phyloP scores from a whole-genome alignment of 2,113 vertebrate genomes.

The Esox niger region DNA sequence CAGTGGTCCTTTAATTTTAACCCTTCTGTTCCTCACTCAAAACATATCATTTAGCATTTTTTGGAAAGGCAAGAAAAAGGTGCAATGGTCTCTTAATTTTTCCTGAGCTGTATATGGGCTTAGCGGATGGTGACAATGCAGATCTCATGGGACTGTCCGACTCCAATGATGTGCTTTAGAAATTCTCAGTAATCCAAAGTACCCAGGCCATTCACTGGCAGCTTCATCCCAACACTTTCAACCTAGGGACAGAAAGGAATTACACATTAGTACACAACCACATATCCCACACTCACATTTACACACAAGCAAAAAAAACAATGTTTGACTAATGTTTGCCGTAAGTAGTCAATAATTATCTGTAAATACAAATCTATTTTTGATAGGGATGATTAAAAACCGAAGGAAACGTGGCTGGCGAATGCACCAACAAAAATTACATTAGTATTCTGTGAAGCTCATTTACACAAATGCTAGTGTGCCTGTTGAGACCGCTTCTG shows the following conservation, averaged over 20 bases:
- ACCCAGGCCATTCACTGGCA: constrained; percentile 57
- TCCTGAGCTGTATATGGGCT: too few relatives aligned
- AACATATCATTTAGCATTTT: too few relatives aligned
- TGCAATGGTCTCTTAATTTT: too few relatives aligned
- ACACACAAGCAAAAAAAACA: constrained; percentile 23
- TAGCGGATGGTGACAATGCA: background rate
- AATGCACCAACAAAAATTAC: constrained; percentile 15
- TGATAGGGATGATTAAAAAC: constrained; percentile 55
- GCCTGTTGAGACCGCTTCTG: too few relatives aligned
- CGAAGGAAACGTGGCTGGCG: constrained; percentile 28
- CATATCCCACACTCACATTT: constrained; percentile 14
- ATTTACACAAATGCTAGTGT: constrained; percentile 23
- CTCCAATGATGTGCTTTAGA: constrained; percentile 59
- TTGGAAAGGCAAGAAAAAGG: too few relatives aligned
- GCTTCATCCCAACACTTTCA: constrained; percentile 69
- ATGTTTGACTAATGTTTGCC: constrained; percentile 40
- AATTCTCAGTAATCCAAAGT: constrained; percentile 63
- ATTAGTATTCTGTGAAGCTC: constrained; percentile 15
- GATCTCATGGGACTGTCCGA: background rate
- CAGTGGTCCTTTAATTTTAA: too few relatives aligned
- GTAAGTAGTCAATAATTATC: constrained; percentile 48
- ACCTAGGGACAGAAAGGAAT: constrained; percentile 54
- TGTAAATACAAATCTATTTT: constrained; percentile 50
- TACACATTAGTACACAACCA: constrained; percentile 9
- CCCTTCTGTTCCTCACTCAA: too few relatives aligned